Base-by-base conservation (phyloP, 2,797 vertebrate species). In the Phylloscopus collybita region DNA sequence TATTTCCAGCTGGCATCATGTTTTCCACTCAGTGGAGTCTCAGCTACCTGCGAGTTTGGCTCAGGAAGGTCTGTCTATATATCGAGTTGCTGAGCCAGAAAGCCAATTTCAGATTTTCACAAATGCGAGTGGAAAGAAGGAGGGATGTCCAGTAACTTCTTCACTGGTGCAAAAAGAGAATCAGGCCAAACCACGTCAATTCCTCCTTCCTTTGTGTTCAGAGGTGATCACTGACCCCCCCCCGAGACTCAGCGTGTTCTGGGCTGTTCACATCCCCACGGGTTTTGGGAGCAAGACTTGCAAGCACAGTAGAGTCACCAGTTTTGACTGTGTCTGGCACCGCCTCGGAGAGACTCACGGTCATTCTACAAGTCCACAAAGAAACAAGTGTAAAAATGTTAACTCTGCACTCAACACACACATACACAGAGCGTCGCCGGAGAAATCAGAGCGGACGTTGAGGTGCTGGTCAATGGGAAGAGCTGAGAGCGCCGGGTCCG, bases 141-240 rank as follows among this genome's bases (percentile, higher is more conserved):
- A 92, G 61, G 61, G 92, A 85, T 57, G 94, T 95, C 93, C 86
- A 44, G 88, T 94, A 95, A 89, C 90, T 29, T 80, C 94, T 94
- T 96, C 95, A 97, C 94, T 96, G 95, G 96, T 95, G 96, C 95
- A 94, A 87, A 56, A 90, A 73, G 94, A 95, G 94, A 96, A 96
- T 97, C 94, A 95, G 96, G 94, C 95, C 69, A 67, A 89, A 84
- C 53, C 82, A 89, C 45, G 74, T 71, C 29, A 65, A 96, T 93
- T 85, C 89, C 89, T 95, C 91, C 96, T 95, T 95, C 92, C 81
- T 88, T 85, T 85, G 56, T 38, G 81, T 71, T 67, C 85, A 96
- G 92, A 61, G 90, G 90, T 51, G 87, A 81, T 78, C 92, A 76
- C 32, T 16, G 67, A 90, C 14, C 56, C 44, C 95, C 95, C 34